Base-by-base conservation (phyloP, 2,113 vertebrate species). In the Chrysochloris asiatica region DNA sequence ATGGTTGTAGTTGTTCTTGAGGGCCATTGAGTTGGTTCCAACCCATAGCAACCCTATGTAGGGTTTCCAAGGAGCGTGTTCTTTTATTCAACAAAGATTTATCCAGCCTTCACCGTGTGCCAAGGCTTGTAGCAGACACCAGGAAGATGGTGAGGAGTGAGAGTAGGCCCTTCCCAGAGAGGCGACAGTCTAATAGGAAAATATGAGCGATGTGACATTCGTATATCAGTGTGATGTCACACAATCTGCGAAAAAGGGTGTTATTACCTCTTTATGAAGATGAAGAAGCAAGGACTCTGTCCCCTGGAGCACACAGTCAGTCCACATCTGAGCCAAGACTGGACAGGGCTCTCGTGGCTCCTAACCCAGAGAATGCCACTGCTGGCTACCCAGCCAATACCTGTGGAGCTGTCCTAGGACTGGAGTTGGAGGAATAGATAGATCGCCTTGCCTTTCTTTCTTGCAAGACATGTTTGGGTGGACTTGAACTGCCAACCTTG, bases 151-250 rank as follows among this genome's bases (percentile, higher is more conserved):
- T 1, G 13, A 78, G 56, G 43, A 28, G 11, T 0, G 2, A 28
- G 26, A 9, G 16, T 0, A 4, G 71, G 76, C 41, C 61, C 45
- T 6, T 43, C 41, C 4, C 59, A 36, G 36, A 63, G 69, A 83
- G 45, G 41, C 2, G 16, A 3, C 1, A 0, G 4, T 43, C 28
- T 11, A 0, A 0, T 9, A 6, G 0, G 59, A 22, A 56, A 33
- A 43, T 28, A n/a, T 11, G 16, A 0, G 59, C 59, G 11, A 0
- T 48, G 8, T 26, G 28, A 14, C 47, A 36, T 30, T 33, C 48
- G 4, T 9, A 2, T 33, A 8, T 67, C 22, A 0, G 4, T 43
- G 33, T 22, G 54, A 33, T 8, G 28, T 9, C 69, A 22, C 52
- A 80, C 11, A 8, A 3, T 33, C 38, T 2, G 0, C 28, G 38